These are phyloP conservation scores for Stramonita haemastoma DNA, from an alignment of 2,888 invertebrate species.

Conservation along the genomic window DNA sequence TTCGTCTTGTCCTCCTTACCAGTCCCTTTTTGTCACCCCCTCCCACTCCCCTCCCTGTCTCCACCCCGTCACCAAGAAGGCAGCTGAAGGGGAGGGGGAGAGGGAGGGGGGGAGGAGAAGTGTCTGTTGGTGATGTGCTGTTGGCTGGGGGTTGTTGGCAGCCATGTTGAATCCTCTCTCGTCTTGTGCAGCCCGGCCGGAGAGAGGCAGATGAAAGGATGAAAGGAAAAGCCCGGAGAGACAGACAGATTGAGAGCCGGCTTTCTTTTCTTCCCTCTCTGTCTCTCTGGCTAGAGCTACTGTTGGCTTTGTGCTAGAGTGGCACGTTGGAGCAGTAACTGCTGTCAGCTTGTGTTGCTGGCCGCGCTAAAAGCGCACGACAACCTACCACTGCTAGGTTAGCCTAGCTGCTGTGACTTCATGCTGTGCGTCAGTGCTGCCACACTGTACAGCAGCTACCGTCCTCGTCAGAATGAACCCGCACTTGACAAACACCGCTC, in stretches of 20 bases:
- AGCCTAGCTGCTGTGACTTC: background rate
- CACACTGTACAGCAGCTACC: slow-evolving; percentile 6
- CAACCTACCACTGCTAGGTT: background rate
- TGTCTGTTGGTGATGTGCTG: slow-evolving; percentile 28
- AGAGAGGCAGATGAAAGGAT: slow-evolving; percentile 6
- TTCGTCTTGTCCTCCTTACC: too few species aligned
- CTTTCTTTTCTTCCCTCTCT: background rate
- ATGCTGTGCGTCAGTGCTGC: background rate
- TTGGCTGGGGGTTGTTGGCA: slow-evolving; percentile 24
- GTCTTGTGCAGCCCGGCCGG: slow-evolving; percentile 14
- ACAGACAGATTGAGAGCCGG: slow-evolving; percentile 16
- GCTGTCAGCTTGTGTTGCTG: slow-evolving; percentile 28
- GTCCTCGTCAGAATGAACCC: slow-evolving; percentile 13
- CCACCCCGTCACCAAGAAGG: slow-evolving; percentile 10
- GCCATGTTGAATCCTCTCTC: slow-evolving; percentile 28
- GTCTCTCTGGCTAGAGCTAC: too few species aligned
- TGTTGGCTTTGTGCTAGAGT: slow-evolving; percentile 1
- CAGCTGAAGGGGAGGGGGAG: background rate
- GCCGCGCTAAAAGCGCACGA: slow-evolving; percentile 20
- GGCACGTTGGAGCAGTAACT: slow-evolving; percentile 27
- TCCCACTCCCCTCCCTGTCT: background rate
- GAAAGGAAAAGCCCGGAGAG: slow-evolving; percentile 21
- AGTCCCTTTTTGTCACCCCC: background rate
- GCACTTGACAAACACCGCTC: slow-evolving; percentile 17
- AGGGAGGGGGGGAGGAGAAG: background rate